Conservation (phyloP, 2,888 invertebrate species). For the Andrena hattorfiana region DNA sequence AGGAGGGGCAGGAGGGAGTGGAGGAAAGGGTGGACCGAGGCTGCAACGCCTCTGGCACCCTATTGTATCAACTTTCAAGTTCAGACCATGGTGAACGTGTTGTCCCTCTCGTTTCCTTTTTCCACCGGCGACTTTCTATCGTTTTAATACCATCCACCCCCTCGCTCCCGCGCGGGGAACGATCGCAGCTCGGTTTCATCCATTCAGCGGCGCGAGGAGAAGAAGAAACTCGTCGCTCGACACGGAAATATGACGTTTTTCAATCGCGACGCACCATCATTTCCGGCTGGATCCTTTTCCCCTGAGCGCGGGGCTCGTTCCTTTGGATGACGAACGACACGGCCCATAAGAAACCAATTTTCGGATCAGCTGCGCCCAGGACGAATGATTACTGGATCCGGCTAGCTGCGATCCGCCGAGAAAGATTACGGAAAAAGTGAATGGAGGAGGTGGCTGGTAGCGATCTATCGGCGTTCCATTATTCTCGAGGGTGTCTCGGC, state of each 20-base stretch:
- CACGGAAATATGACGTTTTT: slow-evolving; percentile 64
- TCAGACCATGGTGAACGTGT: slow-evolving; percentile 60
- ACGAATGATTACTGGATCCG: slow-evolving; percentile 70
- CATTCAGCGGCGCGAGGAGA: background rate
- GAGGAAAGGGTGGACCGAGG: slow-evolving; percentile 23
- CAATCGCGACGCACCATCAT: slow-evolving; percentile 45
- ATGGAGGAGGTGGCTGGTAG: slow-evolving; percentile 32
- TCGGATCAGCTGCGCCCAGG: slow-evolving; percentile 67
- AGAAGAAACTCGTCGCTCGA: slow-evolving; percentile 32
- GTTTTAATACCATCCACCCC: slow-evolving; percentile 18
- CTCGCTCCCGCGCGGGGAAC: background rate
- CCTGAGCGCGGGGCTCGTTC: slow-evolving; percentile 29
- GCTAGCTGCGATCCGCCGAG: slow-evolving; percentile 59
- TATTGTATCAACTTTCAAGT: slow-evolving; percentile 71
- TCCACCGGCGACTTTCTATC: slow-evolving; percentile 34
- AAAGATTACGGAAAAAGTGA: slow-evolving; percentile 64
- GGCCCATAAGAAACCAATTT: slow-evolving; percentile 70
- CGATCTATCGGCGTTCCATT: slow-evolving; percentile 71
- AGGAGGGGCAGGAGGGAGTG: slow-evolving; percentile 23
- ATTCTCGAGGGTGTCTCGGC: slow-evolving; percentile 59
- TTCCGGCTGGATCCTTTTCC: slow-evolving; percentile 40
- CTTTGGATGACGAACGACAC: slow-evolving; percentile 62
- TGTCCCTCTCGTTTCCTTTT: slow-evolving; percentile 27
- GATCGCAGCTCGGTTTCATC: background rate
- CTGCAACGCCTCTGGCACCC: slow-evolving; percentile 59